Percentiles rank a stretch among this genome's conserved stretches.
These are phyloP conservation scores for Tupaia chinensis DNA, from an alignment of 2,113 vertebrate genomes.

Conservation along the genomic window DNA sequence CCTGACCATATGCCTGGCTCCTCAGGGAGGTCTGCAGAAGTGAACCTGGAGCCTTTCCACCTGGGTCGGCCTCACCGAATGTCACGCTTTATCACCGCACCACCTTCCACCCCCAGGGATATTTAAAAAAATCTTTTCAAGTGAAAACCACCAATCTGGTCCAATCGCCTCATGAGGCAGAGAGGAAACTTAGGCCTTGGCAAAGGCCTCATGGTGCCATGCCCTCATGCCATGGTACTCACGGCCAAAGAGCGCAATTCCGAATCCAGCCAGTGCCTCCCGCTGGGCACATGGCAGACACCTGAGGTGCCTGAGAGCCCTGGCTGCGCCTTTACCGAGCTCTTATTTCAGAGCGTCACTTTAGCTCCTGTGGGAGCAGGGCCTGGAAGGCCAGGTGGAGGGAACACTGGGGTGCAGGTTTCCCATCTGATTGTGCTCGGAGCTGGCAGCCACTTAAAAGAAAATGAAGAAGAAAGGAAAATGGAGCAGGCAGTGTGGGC, in stretches of 20 bases:
- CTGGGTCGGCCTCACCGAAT: too few species aligned
- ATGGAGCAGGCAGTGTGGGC: neutral
- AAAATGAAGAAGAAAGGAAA: constrained; percentile 65
- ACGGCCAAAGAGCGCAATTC: neutral
- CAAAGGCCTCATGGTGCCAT: neutral
- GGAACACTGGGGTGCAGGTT: neutral
- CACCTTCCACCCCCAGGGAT: too few species aligned
- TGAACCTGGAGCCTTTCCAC: too few species aligned
- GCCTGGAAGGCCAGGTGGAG: neutral
- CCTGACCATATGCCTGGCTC: too few species aligned
- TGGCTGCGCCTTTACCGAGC: neutral
- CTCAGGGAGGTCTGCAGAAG: too few species aligned
- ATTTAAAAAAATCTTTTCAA: neutral
- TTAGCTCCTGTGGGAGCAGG: constrained; percentile 58
- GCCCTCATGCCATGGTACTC: rapidly evolving
- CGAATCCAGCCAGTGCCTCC: neutral
- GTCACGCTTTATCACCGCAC: too few species aligned
- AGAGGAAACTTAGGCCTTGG: neutral
- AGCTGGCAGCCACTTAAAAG: constrained; percentile 51
- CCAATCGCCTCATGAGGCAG: neutral
- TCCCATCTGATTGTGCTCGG: constrained; percentile 63
- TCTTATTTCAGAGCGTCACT: constrained; percentile 66
- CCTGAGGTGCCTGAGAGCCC: neutral
- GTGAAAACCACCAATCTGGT: neutral
- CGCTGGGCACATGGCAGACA: neutral